phyloP scores from a whole-genome alignment of 2,113 vertebrate species.

The Mesembrinibis cayennensis region DNA sequence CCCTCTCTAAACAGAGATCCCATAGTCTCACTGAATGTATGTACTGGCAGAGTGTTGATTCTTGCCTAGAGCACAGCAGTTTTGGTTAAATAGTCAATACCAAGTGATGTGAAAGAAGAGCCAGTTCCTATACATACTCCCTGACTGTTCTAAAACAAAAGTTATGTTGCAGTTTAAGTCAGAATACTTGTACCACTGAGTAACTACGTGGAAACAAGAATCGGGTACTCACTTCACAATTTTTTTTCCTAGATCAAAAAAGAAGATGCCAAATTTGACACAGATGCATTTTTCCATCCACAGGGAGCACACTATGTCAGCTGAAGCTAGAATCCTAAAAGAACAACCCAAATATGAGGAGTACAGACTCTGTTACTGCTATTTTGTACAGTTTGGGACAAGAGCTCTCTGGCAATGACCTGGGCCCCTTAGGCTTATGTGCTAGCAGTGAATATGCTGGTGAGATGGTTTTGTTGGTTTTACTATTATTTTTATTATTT shows the following conservation, averaged over 20 bases:
- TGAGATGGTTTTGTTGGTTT: background rate
- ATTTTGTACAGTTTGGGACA: background rate
- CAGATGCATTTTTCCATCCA: background rate
- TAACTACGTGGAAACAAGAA: background rate
- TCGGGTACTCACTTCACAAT: background rate
- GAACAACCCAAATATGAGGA: background rate
- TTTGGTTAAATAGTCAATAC: background rate
- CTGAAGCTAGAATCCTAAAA: background rate
- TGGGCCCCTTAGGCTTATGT: background rate
- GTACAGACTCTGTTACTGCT: background rate
- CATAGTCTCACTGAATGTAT: background rate
- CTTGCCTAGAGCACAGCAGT: background rate
- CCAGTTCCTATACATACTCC: background rate
- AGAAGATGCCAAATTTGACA: background rate
- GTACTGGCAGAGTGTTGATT: background rate
- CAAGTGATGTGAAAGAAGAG: background rate
- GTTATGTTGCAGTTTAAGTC: background rate
- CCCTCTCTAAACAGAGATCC: background rate
- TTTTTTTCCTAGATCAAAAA: background rate
- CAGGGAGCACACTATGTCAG: background rate
- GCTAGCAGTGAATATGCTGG: background rate
- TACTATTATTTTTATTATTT: background rate
- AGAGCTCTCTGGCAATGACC: background rate
- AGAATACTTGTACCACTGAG: background rate
- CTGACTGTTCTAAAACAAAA: background rate